Conservation (phyloP, 2,797 vertebrate species). For the Thalassophryne amazonica region DNA sequence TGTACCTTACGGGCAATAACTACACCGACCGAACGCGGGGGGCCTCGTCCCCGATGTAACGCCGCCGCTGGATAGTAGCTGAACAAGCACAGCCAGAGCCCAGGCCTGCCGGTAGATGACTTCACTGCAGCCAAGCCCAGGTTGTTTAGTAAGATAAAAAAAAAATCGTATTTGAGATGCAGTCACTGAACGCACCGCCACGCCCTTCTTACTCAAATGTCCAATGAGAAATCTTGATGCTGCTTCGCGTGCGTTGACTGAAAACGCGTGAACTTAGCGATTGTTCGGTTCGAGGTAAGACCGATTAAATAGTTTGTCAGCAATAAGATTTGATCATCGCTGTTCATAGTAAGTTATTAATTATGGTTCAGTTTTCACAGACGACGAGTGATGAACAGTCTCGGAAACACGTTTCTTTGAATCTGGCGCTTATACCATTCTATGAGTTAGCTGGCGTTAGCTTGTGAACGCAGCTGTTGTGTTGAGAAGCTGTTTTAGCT, state of each 20-base stretch:
- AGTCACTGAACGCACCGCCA: constrained; percentile 33
- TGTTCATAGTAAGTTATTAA: accelerated
- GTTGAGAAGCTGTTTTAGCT: background rate
- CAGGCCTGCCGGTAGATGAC: too few species aligned
- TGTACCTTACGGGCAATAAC: too few species aligned
- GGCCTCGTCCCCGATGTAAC: too few species aligned
- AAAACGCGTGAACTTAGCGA: constrained; percentile 55
- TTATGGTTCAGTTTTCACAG: background rate
- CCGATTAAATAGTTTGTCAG: background rate
- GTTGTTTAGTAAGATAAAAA: too few species aligned
- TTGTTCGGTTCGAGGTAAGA: constrained; percentile 54
- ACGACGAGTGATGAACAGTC: background rate
- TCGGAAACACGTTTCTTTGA: background rate
- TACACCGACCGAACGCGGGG: too few species aligned
- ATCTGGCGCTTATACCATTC: constrained; percentile 14
- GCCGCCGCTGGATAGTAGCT: too few species aligned
- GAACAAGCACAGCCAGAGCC: too few species aligned
- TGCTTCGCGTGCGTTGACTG: constrained; percentile 30
- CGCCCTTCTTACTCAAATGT: background rate
- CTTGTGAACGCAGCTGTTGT: constrained; percentile 6
- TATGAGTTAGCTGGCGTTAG: constrained; percentile 34
- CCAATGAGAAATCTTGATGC: constrained; percentile 43
- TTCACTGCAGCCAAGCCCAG: too few species aligned
- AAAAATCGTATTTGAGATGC: background rate
- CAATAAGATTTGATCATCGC: background rate